Evolutionary conservation across 2,113 vertebrate genomes (phyloP).

Genomic region (Geococcyx californianus): DNA sequence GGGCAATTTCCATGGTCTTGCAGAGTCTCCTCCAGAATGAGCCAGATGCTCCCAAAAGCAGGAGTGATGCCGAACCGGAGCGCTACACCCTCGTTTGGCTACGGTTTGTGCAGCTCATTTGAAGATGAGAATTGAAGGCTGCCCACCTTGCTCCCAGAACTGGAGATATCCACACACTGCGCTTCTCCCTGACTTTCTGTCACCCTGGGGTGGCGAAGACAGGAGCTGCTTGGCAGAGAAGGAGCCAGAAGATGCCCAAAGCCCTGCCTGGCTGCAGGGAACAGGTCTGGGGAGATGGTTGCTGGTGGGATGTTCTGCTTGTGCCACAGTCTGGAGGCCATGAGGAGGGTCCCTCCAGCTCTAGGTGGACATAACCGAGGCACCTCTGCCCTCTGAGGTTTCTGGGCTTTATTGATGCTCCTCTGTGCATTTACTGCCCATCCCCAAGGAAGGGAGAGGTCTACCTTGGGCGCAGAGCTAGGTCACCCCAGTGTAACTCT

Average conservation of each 20-base stretch:
- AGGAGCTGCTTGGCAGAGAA: background rate
- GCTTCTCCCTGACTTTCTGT: background rate
- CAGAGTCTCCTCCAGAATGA: background rate
- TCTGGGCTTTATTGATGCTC: background rate
- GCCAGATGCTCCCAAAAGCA: rapidly evolving
- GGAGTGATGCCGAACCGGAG: rapidly evolving
- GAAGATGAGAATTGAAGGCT: background rate
- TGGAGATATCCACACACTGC: background rate
- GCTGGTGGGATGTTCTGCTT: background rate
- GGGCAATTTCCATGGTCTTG: rapidly evolving
- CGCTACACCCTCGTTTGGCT: rapidly evolving
- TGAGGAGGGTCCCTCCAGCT: background rate
- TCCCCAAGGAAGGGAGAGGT: background rate
- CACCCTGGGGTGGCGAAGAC: background rate
- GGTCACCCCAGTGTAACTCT: background rate
- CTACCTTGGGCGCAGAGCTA: rapidly evolving
- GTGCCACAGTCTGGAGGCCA: background rate
- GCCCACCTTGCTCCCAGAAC: background rate
- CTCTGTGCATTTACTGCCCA: background rate
- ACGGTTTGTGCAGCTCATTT: background rate
- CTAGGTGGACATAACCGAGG: background rate
- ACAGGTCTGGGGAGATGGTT: background rate
- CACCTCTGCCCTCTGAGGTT: background rate
- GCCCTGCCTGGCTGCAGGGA: background rate
- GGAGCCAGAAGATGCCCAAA: background rate